phyloP scores from a whole-genome alignment of 2,888 invertebrate species.

The Syrista parreyssii region DNA sequence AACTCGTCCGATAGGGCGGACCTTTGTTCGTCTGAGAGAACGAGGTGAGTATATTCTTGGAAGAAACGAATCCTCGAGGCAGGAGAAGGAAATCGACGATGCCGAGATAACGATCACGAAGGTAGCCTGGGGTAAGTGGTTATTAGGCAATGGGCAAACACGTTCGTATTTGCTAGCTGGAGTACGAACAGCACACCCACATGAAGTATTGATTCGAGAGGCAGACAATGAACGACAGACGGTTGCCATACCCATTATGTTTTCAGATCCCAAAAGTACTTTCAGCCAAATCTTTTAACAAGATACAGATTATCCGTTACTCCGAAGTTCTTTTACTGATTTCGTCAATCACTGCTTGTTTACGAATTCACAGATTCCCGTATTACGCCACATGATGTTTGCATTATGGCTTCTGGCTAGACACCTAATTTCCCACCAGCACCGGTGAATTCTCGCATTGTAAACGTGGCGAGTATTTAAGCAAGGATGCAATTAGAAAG shows the following conservation, averaged over 20 bases:
- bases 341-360: not conserved
- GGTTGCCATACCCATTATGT: conserved; percentile 8
- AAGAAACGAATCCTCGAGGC: not conserved
- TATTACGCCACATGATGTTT: not conserved
- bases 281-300: not conserved
- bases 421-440: not conserved
- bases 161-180: conserved; percentile 26
- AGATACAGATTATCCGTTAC: not conserved
- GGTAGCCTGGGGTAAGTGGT: conserved; percentile 17
- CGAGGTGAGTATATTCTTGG: not conserved
- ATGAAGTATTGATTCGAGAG: conserved; percentile 49
- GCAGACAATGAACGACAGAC: conserved; percentile 45
- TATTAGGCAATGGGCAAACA: conserved; percentile 27
- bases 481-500: conserved; percentile 21
- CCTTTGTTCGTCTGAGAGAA: not conserved
- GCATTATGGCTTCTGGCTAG: not conserved
- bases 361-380: not conserved
- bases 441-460: not conserved
- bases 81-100: not conserved
- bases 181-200: conserved; percentile 39
- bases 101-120: not conserved
- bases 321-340: not conserved
- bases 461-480: conserved; percentile 1
- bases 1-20: not conserved
- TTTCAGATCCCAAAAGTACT: not conserved